A percentile compares a stretch with the other conserved stretches of the same genome.
phyloP scores from a whole-genome alignment of 2,888 invertebrate species.

The Aspidiotus destructor region DNA sequence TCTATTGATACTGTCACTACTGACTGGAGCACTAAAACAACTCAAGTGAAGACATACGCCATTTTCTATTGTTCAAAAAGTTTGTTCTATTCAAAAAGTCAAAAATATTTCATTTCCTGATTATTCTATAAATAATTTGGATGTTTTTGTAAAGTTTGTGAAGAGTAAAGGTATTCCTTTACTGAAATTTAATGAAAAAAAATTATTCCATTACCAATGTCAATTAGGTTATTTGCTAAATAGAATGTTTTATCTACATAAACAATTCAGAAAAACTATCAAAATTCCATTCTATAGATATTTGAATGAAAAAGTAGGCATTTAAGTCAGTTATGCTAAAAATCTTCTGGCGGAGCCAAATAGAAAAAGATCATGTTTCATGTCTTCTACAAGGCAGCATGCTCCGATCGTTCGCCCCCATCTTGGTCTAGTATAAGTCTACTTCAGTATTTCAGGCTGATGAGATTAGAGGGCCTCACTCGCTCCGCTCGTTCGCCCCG shows the following conservation, averaged over 20 bases:
- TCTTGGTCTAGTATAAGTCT: no score
- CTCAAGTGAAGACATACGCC: no score
- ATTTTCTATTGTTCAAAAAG: no score
- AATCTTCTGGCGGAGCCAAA: no score
- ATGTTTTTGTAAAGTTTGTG: constrained; percentile 15
- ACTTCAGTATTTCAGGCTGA: no score
- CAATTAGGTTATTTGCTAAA: constrained; percentile 11
- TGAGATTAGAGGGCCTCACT: no score
- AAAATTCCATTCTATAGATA: constrained; percentile 16
- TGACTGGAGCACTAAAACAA: no score
- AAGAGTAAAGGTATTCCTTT: constrained; percentile 9
- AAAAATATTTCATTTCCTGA: constrained; percentile 14
- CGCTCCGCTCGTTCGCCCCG: no score
- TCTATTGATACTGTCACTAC: no score
- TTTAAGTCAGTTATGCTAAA: constrained; percentile 10
- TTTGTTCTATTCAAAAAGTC: constrained; percentile 6
- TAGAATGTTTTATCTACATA: constrained; percentile 15
- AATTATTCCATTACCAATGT: constrained; percentile 14
- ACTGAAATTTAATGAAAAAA: constrained; percentile 17
- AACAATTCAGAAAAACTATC: constrained; percentile 11
- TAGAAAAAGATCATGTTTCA: no score
- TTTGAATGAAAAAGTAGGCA: constrained; percentile 8
- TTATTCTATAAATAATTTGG: constrained; percentile 12
- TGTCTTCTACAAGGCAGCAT: no score
- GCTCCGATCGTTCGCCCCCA: no score